These are phyloP conservation scores for Saccostrea glomerata DNA, from an alignment of 1,140 invertebrate genomes.

Conservation along the genomic window DNA sequence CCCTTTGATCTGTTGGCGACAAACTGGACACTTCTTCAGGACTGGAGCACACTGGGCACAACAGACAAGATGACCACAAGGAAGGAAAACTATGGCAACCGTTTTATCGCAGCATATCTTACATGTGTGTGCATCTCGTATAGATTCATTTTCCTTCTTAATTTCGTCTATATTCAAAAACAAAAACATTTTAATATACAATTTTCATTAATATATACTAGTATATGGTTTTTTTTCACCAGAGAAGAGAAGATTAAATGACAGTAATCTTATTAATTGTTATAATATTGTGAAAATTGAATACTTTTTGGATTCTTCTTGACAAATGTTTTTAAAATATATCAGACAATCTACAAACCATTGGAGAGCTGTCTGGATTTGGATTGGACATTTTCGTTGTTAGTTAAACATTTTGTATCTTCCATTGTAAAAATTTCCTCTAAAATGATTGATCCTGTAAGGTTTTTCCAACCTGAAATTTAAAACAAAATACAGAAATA, in stretches of 20 bases:
- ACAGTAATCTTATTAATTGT: too few relatives aligned
- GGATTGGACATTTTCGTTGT: not conserved
- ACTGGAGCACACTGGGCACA: constrained; percentile 90
- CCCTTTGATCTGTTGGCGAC: constrained; percentile 80
- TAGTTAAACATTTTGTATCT: not conserved
- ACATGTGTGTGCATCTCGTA: constrained; percentile 90
- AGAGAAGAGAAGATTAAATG: not conserved
- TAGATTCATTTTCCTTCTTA: constrained; percentile 75
- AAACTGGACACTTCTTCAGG: constrained; percentile 89
- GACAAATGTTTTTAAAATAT: too few relatives aligned
- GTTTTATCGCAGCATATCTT: constrained; percentile 95
- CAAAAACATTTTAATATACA: not conserved
- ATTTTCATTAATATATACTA: not conserved
- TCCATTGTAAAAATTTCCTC: not conserved
- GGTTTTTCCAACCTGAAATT: constrained; percentile 18
- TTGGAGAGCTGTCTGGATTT: not conserved
- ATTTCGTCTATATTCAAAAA: constrained; percentile 53
- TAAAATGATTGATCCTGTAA: not conserved
- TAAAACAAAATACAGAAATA: constrained; percentile 8
- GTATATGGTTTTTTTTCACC: not conserved
- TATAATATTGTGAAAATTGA: too few relatives aligned
- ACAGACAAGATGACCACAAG: constrained; percentile 92
- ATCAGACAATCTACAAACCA: not conserved
- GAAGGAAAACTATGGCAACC: constrained; percentile 91
- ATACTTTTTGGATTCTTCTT: too few relatives aligned